Percentiles rank a stretch among this genome's conserved stretches.
These are phyloP conservation scores for Sebastes minor DNA, from an alignment of 2,797 vertebrate genomes.

Conservation along the genomic window DNA sequence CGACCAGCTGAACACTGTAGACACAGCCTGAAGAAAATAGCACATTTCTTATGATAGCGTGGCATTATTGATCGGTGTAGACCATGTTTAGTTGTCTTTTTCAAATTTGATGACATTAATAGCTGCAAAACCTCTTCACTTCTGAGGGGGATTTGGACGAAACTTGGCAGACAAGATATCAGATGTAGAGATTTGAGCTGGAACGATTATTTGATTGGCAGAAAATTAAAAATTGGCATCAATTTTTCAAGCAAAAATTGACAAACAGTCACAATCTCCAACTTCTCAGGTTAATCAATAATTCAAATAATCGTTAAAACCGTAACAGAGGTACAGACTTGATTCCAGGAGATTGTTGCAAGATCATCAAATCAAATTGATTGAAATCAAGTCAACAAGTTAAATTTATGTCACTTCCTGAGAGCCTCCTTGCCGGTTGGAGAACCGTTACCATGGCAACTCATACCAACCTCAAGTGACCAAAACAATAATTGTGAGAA, in stretches of 20 bases:
- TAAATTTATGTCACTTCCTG: no score
- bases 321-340: neutral
- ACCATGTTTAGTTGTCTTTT: neutral
- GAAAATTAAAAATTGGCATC: no score
- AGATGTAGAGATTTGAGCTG: neutral
- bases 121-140: neutral
- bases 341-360: neutral
- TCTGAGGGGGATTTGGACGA: neutral
- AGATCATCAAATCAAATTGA: neutral
- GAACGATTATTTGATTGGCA: fast-evolving
- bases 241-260: neutral
- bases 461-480: no score
- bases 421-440: no score
- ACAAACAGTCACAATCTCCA: no score
- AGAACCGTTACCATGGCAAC: no score
- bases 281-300: no score
- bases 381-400: neutral
- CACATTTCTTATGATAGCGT: neutral
- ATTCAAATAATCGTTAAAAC: neutral
- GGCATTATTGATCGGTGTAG: neutral
- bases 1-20: neutral
- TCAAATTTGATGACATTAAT: neutral
- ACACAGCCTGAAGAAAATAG: neutral
- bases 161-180: neutral
- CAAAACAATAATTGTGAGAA: no score